phyloP scores from a whole-genome alignment of 2,113 vertebrate species.

The Butorides virescens region DNA sequence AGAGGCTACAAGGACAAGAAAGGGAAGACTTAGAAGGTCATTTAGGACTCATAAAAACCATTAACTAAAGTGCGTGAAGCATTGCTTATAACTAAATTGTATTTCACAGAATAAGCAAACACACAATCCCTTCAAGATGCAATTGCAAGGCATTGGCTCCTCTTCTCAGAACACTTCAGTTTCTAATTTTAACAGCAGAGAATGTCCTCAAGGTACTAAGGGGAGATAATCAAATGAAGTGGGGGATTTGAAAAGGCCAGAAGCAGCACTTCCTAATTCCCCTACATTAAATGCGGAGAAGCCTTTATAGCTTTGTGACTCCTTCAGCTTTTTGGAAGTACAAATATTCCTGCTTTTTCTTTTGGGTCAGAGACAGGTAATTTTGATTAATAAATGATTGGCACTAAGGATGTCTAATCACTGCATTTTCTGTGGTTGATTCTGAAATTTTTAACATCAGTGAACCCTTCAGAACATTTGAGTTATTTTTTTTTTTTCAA shows the following conservation, averaged over 20 bases:
- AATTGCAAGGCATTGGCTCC: neutral
- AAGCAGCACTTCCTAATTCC: neutral
- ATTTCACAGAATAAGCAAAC: conserved; percentile 27
- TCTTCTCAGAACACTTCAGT: neutral
- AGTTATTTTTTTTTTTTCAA: neutral
- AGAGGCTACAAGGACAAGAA: neutral
- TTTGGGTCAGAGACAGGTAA: neutral
- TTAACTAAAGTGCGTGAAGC: conserved; percentile 3
- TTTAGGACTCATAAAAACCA: neutral
- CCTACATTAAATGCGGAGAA: neutral
- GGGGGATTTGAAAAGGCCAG: neutral
- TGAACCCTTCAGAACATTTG: neutral
- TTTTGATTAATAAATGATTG: conserved; percentile 17
- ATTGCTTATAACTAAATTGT: neutral
- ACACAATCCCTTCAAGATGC: neutral
- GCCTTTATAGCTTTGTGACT: neutral
- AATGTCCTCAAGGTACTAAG: neutral
- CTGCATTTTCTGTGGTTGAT: neutral
- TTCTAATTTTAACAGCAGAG: conserved; percentile 6
- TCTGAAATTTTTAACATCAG: neutral
- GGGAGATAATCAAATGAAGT: neutral
- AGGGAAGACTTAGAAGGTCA: neutral
- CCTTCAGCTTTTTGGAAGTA: neutral
- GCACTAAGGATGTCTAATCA: neutral
- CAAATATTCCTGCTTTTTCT: neutral